These are phyloP conservation scores for Hydrophis major DNA, from an alignment of 2,797 vertebrate species.

Conservation along the genomic window DNA sequence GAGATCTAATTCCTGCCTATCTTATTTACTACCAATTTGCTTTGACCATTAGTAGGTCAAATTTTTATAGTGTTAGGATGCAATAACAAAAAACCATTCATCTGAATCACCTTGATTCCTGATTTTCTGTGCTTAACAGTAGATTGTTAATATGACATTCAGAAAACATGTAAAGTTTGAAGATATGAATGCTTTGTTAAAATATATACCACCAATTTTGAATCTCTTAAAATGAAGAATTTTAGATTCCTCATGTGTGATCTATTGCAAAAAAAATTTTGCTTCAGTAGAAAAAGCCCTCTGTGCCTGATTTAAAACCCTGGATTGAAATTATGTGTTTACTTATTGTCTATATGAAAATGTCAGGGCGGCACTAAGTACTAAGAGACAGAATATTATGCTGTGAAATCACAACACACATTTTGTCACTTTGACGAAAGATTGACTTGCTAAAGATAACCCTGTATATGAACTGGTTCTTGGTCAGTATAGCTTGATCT, in stretches of 20 bases:
- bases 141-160: not conserved
- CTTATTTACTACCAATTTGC: not conserved
- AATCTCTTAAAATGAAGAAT: not conserved
- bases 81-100: not conserved
- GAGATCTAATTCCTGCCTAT: not conserved
- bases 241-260: not conserved
- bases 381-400: not conserved
- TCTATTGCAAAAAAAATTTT: not conserved
- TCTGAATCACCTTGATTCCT: not conserved
- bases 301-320: not conserved
- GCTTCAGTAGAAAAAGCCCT: not conserved
- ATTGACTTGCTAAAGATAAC: not conserved
- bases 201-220: not conserved
- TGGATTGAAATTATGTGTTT: not conserved
- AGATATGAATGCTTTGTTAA: not conserved
- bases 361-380: not conserved
- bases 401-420: not conserved
- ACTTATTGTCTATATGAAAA: not conserved
- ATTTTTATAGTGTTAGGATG: not conserved
- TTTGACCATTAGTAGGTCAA: not conserved
- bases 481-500: not conserved
- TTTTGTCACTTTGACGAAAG: not conserved
- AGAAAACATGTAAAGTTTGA: not conserved
- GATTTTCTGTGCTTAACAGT: not conserved
- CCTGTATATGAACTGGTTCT: not conserved